A percentile compares a stretch with the other conserved stretches of the same genome.
Evolutionary conservation across 2,888 invertebrate species (phyloP).

Genomic region (Conistra vaccinii): DNA sequence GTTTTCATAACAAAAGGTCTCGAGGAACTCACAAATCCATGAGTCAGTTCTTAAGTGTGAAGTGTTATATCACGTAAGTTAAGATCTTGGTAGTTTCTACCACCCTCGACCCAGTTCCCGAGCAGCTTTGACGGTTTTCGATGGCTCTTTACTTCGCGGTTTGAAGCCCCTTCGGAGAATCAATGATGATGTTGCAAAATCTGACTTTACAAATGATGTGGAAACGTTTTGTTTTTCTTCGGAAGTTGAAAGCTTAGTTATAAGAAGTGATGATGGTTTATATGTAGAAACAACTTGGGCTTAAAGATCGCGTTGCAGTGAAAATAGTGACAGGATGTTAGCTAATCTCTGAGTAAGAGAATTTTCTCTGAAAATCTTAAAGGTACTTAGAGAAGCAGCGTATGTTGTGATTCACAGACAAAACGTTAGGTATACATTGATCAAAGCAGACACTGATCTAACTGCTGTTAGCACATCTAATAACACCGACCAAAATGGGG

Average conservation of each 20-base stretch:
- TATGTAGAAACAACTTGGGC: not conserved
- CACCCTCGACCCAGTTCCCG: slow-evolving; percentile 79
- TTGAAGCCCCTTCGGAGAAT: slow-evolving; percentile 45
- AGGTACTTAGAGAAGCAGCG: not conserved
- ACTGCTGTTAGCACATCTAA: slow-evolving; percentile 36
- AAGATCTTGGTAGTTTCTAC: slow-evolving; percentile 61
- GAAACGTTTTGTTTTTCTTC: slow-evolving; percentile 31
- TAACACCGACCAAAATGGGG: slow-evolving; percentile 17
- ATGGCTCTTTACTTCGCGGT: slow-evolving; percentile 71
- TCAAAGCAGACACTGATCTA: slow-evolving; percentile 29
- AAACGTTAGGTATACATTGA: slow-evolving; percentile 22
- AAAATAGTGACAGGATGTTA: slow-evolving; percentile 34
- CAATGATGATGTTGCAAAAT: slow-evolving; percentile 52
- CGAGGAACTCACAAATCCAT: not conserved
- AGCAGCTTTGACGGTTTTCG: slow-evolving; percentile 71
- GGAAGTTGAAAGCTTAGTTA: slow-evolving; percentile 3
- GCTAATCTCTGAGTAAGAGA: slow-evolving; percentile 16
- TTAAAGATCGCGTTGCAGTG: not conserved
- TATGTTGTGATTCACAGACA: slow-evolving; percentile 21
- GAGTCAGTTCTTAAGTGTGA: slow-evolving; percentile 2
- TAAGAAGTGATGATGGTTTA: not conserved
- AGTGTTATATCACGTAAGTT: slow-evolving; percentile 19
- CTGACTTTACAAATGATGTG: slow-evolving; percentile 15
- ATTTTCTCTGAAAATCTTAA: slow-evolving; percentile 23
- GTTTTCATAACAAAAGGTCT: slow-evolving; percentile 8